Evolutionary conservation across 2,797 vertebrate genomes (phyloP).

Genomic region (Dermochelys coriacea): DNA sequence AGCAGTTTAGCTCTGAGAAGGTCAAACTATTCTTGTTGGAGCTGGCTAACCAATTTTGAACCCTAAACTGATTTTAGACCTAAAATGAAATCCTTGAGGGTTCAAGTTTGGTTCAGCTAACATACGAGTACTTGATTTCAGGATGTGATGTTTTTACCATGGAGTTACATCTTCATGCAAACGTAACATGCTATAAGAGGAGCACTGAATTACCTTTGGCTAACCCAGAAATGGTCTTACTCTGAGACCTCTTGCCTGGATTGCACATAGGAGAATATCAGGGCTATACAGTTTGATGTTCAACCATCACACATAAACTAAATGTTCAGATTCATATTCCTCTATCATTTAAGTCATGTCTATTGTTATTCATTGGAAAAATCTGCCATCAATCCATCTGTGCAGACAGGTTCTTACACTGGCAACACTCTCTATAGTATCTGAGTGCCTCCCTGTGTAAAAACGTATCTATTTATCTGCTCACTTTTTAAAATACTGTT

Average conservation of each 20-base stretch:
- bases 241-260: neutral
- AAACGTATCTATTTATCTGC: neutral
- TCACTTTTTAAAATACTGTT: neutral
- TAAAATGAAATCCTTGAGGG: neutral
- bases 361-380: neutral
- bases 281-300: neutral
- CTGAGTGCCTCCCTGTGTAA: neutral
- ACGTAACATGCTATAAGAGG: neutral
- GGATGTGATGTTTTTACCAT: neutral
- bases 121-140: neutral
- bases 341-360: rapidly evolving
- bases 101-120: neutral
- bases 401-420: neutral
- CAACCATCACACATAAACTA: neutral
- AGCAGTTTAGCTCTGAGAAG: neutral
- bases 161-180: neutral
- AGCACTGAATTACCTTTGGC: neutral
- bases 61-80: neutral
- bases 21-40: neutral
- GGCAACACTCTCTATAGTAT: neutral
- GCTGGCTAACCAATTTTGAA: neutral
- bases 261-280: neutral
- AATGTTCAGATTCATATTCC: neutral
- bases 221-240: neutral
- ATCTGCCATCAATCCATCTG: neutral